Percentiles rank a stretch among this genome's conserved stretches.
Conservation (phyloP, 1,140 invertebrate species). For the Hermetia illucens region DNA sequence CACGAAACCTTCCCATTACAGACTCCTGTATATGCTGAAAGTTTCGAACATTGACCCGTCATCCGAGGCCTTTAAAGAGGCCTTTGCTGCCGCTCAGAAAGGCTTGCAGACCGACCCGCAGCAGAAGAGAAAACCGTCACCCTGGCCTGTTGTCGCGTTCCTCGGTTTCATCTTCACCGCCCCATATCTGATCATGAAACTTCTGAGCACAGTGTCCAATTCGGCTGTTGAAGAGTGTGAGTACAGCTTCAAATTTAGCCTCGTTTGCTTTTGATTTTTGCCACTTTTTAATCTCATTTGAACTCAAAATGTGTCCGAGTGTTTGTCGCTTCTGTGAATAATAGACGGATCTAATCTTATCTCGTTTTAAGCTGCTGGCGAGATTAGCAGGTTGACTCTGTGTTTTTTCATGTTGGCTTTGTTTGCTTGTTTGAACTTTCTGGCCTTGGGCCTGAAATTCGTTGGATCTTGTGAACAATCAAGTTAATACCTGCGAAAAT, state of each 20-base stretch:
- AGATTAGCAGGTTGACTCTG: too few species aligned
- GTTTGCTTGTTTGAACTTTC: too few species aligned
- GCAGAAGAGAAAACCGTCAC: constrained; percentile 25
- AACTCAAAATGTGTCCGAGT: constrained; percentile 1
- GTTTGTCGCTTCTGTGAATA: not conserved
- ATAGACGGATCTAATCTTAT: constrained; percentile 6
- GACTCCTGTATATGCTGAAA: constrained; percentile 22
- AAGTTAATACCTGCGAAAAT: too few species aligned
- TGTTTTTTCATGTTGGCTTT: too few species aligned
- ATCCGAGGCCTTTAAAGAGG: constrained; percentile 40
- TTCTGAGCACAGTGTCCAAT: constrained; percentile 47
- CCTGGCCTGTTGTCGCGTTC: constrained; percentile 65
- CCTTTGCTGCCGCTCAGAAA: constrained; percentile 35
- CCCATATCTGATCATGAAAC: constrained; percentile 82
- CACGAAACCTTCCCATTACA: constrained; percentile 4
- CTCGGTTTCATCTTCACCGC: constrained; percentile 74
- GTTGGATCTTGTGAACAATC: too few species aligned
- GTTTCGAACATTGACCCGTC: constrained; percentile 24
- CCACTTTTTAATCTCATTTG: constrained; percentile 10
- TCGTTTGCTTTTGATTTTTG: constrained; percentile 7
- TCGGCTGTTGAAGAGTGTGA: constrained; percentile 38
- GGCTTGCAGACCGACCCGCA: constrained; percentile 19
- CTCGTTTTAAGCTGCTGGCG: too few species aligned
- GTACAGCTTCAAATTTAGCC: constrained; percentile 8
- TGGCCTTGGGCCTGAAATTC: too few species aligned